phyloP scores from a whole-genome alignment of 1,140 invertebrate species.

The Nomia melanderi region DNA sequence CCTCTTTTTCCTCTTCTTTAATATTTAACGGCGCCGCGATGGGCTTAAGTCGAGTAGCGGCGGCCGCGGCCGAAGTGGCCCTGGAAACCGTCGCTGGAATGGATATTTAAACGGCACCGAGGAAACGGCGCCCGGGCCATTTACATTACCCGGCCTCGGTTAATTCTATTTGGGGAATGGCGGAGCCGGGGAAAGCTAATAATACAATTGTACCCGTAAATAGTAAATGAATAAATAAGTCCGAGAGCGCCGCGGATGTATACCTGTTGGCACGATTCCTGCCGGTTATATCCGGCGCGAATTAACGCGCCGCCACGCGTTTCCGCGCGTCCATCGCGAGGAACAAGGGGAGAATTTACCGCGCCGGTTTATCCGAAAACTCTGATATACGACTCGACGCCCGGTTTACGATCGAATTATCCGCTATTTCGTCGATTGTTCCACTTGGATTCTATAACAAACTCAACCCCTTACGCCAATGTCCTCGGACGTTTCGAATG shows the following conservation, averaged over 20 bases:
- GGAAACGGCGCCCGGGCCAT: background rate
- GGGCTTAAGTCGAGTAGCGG: background rate
- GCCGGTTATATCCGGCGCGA: background rate
- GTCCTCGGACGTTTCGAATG: too few relatives aligned
- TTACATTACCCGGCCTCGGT: background rate
- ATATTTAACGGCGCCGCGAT: background rate
- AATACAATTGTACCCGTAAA: constrained; percentile 6
- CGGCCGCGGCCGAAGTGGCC: background rate
- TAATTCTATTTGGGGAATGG: constrained; percentile 2
- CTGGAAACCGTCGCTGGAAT: background rate
- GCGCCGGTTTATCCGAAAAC: too few relatives aligned
- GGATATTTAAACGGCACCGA: background rate
- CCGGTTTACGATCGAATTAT: too few relatives aligned
- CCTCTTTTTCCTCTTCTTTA: background rate
- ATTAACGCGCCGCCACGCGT: too few relatives aligned
- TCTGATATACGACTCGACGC: too few relatives aligned
- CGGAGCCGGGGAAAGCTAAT: background rate
- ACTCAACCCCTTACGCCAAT: too few relatives aligned
- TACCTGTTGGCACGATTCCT: background rate
- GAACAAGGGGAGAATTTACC: too few relatives aligned
- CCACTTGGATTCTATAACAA: too few relatives aligned
- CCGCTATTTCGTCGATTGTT: too few relatives aligned
- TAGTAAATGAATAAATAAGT: constrained; percentile 3
- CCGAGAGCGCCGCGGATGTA: background rate
- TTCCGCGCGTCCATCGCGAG: too few relatives aligned